Percentiles rank a stretch among this genome's conserved stretches.
Conservation (phyloP, 2,888 invertebrate species). For the Chironomus tentans region DNA sequence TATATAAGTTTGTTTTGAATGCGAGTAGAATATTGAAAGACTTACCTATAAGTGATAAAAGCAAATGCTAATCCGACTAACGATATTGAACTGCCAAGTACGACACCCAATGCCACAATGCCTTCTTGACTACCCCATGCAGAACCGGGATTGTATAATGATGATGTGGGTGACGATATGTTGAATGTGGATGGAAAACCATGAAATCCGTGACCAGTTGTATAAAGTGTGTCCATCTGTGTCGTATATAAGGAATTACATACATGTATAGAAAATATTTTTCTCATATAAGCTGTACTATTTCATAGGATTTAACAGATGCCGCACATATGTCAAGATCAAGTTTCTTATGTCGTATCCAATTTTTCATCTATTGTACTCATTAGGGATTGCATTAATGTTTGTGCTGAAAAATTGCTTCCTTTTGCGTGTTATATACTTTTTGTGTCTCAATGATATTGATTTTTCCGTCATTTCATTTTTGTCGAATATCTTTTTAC, state of each 20-base stretch:
- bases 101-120: constrained; percentile 53
- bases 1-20: neutral
- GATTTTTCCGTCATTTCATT: too few relatives aligned
- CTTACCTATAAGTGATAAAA: constrained; percentile 61
- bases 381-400: too few relatives aligned
- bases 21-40: constrained; percentile 11
- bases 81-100: constrained; percentile 56
- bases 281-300: neutral
- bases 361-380: neutral
- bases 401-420: too few relatives aligned
- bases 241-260: constrained; percentile 1
- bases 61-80: constrained; percentile 58
- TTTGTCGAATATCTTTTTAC: too few relatives aligned
- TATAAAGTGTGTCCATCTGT: constrained; percentile 34
- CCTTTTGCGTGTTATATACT: too few relatives aligned
- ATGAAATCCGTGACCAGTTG: constrained; percentile 32
- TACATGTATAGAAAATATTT: neutral
- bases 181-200: constrained; percentile 31
- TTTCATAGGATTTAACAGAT: neutral
- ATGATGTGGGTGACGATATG: constrained; percentile 30
- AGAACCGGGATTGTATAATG: constrained; percentile 29
- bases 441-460: too few relatives aligned
- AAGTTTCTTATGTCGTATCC: neutral
- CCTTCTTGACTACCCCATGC: constrained; percentile 46
- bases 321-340: neutral